phyloP scores from a whole-genome alignment of 2,113 vertebrate species.

The Suncus etruscus region DNA sequence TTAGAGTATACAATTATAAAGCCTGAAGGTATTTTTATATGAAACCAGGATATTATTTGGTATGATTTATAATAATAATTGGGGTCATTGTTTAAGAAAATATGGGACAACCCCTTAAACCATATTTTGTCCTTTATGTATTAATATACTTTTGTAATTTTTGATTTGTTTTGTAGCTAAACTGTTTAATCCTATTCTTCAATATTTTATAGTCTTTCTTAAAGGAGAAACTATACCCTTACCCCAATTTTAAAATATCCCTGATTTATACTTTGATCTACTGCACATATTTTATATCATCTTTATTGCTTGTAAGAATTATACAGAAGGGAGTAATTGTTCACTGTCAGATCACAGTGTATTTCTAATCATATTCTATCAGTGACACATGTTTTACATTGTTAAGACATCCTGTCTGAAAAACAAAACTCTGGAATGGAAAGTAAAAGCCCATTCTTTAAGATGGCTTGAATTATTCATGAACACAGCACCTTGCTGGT shows the following conservation, averaged over 20 bases:
- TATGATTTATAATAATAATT: conserved; percentile 46
- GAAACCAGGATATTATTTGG: conserved; percentile 67
- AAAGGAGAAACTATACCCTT: conserved; percentile 39
- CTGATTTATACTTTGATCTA: conserved; percentile 62
- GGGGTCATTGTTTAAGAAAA: not conserved
- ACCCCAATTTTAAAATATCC: conserved; percentile 55
- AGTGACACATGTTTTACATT: conserved; percentile 86
- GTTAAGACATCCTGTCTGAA: conserved; percentile 85
- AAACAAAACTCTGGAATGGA: conserved; percentile 83
- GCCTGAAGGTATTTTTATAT: not conserved
- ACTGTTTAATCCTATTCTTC: conserved; percentile 59
- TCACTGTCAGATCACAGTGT: conserved; percentile 85
- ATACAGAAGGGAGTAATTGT: conserved; percentile 84
- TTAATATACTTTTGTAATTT: not conserved
- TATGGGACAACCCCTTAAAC: accelerated
- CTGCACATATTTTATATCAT: conserved; percentile 66
- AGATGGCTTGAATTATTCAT: conserved; percentile 89
- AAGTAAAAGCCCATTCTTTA: conserved; percentile 83
- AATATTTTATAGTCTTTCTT: conserved; percentile 56
- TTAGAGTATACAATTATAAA: conserved; percentile 69
- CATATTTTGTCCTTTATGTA: not conserved
- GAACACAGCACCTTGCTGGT: conserved; percentile 84
- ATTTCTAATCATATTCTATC: conserved; percentile 87
- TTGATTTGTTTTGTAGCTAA: no score
- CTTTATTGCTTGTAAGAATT: conserved; percentile 67